Evolutionary conservation across 1,140 invertebrate species (phyloP), one percentile per base, ranked within the genome.

Genomic region (Amyelois transitella): DNA sequence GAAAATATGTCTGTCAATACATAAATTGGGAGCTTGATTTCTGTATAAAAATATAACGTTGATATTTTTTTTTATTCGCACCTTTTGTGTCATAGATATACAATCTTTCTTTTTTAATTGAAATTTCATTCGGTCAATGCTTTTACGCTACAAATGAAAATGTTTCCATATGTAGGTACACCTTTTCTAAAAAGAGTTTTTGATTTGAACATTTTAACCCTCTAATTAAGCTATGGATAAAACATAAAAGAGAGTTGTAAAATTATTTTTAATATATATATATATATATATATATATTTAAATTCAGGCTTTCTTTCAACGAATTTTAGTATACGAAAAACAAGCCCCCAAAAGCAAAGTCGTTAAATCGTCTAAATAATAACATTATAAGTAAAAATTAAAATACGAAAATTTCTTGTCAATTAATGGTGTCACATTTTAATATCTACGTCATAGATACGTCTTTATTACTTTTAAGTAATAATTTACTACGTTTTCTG

Each of bases 1-100:
- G 6, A 21, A 45, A 21, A 21, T 6, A 5, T 21, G 21, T 48
- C 43, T 48, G 45, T 48, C 45, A 21, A 38, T 38, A 38, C 12
- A 43, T 43, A 57, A 45, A n/a, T 17, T 22, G 18, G 28, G 28
- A 53, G 50, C 44, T 53, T 58, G 56, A 24, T 52, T 58, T 47
- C 48, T 20, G 17, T 38, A 14, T 14, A 38, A 38, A 14, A 38
- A 8, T 8, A 24, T 24, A 3, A 24, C 22, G 22, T 24, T 24
- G n/a, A n/a, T n/a, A n/a, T 24, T 24, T 24, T 24, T 24, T 24
- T 24, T 8, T 24, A 24, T 24, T 5, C 22, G 22, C n/a, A n/a
- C n/a, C n/a, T n/a, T n/a, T n/a, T n/a, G n/a, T n/a, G n/a, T n/a
- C n/a, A n/a, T n/a, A n/a, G n/a, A n/a, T n/a, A n/a, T n/a, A n/a